phyloP scores from a whole-genome alignment of 2,888 invertebrate genomes.

The Cosmia trapezina region DNA sequence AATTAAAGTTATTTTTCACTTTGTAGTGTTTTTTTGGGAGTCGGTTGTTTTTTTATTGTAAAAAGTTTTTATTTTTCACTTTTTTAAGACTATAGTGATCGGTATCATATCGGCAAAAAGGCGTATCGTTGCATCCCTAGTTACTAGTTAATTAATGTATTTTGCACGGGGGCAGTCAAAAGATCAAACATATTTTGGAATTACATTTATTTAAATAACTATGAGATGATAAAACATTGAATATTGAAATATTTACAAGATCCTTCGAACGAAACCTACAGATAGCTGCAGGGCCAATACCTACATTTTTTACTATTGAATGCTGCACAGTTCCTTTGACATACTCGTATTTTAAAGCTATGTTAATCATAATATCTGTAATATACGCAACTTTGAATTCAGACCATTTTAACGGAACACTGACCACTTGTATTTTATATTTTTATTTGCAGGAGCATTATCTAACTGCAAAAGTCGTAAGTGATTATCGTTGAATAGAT shows the following conservation, averaged over 20 bases:
- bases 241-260: conserved; percentile 34
- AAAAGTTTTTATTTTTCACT: too few species aligned
- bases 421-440: not conserved
- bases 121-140: too few species aligned
- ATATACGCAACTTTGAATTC: conserved; percentile 27
- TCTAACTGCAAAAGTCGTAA: not conserved
- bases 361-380: conserved; percentile 26
- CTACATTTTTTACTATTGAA: conserved; percentile 34
- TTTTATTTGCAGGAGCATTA: not conserved
- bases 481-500: not conserved
- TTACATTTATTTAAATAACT: conserved; percentile 34
- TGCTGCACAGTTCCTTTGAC: conserved; percentile 19
- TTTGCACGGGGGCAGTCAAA: conserved; percentile 5
- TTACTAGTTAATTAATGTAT: too few species aligned
- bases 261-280: not conserved
- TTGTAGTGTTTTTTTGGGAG: too few species aligned
- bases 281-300: conserved; percentile 1
- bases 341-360: conserved; percentile 16
- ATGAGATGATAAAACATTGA: conserved; percentile 32
- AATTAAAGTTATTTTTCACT: too few species aligned
- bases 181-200: conserved; percentile 8
- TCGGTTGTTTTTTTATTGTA: too few species aligned
- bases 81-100: too few species aligned
- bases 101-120: too few species aligned
- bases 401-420: conserved; percentile 31